Percentiles rank a stretch among this genome's conserved stretches.
phyloP scores from a whole-genome alignment of 2,797 vertebrate genomes.

The Acrossocheilus wenchowensis region DNA sequence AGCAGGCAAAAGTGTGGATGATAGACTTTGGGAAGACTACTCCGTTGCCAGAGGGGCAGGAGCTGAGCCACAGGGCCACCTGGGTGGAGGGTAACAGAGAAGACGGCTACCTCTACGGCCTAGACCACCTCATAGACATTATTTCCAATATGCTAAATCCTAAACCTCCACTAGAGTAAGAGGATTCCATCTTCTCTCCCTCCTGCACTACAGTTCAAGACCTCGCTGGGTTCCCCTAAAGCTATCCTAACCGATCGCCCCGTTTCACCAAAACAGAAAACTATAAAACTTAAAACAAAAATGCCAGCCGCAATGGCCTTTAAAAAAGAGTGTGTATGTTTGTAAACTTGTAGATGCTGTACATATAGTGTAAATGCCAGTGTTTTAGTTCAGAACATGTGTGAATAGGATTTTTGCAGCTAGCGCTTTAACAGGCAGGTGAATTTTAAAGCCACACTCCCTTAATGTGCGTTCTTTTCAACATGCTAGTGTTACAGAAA shows the following conservation, averaged over 20 bases:
- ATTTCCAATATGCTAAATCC: slow-evolving; percentile 80
- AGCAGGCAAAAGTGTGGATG: slow-evolving; percentile 98
- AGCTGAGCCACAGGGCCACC: slow-evolving; percentile 84
- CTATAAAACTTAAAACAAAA: slow-evolving; percentile 22
- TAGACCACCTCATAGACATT: slow-evolving; percentile 93
- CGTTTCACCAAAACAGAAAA: slow-evolving; percentile 27
- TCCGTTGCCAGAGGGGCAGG: slow-evolving; percentile 87
- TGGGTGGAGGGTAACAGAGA: slow-evolving; percentile 97
- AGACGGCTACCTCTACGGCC: slow-evolving; percentile 93
- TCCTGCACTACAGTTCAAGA: slow-evolving; percentile 60
- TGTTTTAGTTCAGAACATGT: slow-evolving; percentile 47
- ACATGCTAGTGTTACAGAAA: slow-evolving; percentile 35
- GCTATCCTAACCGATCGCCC: slow-evolving; percentile 42
- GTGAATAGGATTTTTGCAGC: slow-evolving; percentile 37
- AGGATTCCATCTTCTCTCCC: slow-evolving; percentile 26
- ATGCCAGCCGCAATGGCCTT: slow-evolving; percentile 31
- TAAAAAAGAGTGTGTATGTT: slow-evolving; percentile 44
- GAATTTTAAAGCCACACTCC: slow-evolving; percentile 34
- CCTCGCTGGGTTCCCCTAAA: slow-evolving; percentile 56
- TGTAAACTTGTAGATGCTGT: slow-evolving; percentile 59
- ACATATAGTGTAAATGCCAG: slow-evolving; percentile 57
- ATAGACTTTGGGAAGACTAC: slow-evolving; percentile 99
- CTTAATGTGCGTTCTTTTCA: slow-evolving; percentile 15
- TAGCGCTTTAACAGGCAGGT: slow-evolving; percentile 35
- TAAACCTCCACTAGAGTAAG: slow-evolving; percentile 68